Base-by-base conservation (phyloP, 1,140 invertebrate genomes). In the Carposina sasakii region DNA sequence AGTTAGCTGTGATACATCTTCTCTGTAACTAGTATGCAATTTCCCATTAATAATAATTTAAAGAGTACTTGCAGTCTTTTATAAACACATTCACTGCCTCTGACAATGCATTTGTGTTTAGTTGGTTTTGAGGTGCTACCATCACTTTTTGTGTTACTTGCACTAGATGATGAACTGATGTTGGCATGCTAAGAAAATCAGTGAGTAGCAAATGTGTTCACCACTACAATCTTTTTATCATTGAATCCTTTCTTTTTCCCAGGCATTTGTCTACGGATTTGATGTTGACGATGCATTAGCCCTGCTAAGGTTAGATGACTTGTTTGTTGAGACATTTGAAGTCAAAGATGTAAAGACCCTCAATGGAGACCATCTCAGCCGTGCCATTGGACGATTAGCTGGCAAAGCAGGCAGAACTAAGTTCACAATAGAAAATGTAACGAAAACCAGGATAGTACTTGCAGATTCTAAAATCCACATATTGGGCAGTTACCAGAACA, bases 381-480 rank as follows among this genome's bases (percentile, higher is more conserved):
- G 98, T 81, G 98, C 98, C 0, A 96, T 99, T 65, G 98, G 98
- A 16, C 88, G 98, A 61, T 87, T 99, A 33, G 98, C 98, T 12
- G 98, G 98, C 0, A 99, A 99, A 87, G 94, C 96, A 50, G 98
- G 98, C 16, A 90, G 95, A 53, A 99, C 97, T 2, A 99, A 98
- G 76, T 99, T 96, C 67, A 98, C 97, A 2, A 99, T 99, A 71
- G 98, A 99, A 87, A 99, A 99, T 86, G 96, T 95, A 0, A 99
- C 98, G 8, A 99, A 98, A 86, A 99, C 98, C 0, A 91, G 98
- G 82, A 99, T 99, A 67, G 96, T 99, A 16, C 81, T 99, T 43
- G 98, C 98, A 31, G 97, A 99, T 71, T 91, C 89, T 52, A 98
- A 98, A 89, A 94, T 99, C 57, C 98, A 99, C 78, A 96, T 99